Conservation (phyloP, 1,140 invertebrate species). For the Hypothenemus hampei region DNA sequence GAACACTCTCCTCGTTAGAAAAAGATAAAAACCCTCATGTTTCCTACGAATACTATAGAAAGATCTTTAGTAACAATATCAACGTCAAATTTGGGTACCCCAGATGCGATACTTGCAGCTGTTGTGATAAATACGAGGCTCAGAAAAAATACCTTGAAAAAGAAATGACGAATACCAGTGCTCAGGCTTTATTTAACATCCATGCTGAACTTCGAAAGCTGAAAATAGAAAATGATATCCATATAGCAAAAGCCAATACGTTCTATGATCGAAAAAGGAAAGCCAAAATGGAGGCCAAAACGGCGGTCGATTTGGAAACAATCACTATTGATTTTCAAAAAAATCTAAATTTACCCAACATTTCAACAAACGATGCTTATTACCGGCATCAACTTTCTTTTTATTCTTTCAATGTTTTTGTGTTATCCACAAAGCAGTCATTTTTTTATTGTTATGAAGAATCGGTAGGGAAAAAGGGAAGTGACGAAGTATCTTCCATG, state of each 20-base stretch:
- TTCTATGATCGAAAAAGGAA: conserved; percentile 32
- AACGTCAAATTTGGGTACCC: conserved; percentile 9
- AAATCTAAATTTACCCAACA: conserved; percentile 15
- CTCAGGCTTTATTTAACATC: too few relatives aligned
- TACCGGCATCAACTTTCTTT: conserved; percentile 21
- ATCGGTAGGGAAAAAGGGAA: conserved; percentile 8
- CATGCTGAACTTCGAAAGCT: background rate
- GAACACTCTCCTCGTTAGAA: too few relatives aligned
- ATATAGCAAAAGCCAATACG: conserved; percentile 11
- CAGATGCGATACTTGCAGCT: conserved; percentile 1
- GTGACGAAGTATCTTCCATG: conserved; percentile 15
- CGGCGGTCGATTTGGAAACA: background rate
- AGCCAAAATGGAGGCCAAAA: conserved; percentile 13
- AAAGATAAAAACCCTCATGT: too few relatives aligned
- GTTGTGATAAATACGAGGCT: background rate
- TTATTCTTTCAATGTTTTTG: conserved; percentile 17
- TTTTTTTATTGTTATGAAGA: conserved; percentile 7
- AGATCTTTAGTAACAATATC: conserved; percentile 22
- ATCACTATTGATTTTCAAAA: conserved; percentile 26
- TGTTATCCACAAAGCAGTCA: background rate
- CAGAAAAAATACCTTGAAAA: background rate
- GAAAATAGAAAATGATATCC: conserved; percentile 11
- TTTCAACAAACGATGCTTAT: conserved; percentile 24
- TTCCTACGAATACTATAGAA: conserved; percentile 16
- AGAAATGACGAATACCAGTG: too few relatives aligned